A percentile compares a stretch with the other conserved stretches of the same genome.
Evolutionary conservation across 2,797 vertebrate species (phyloP).

Genomic region (Clarias laeviceps): DNA sequence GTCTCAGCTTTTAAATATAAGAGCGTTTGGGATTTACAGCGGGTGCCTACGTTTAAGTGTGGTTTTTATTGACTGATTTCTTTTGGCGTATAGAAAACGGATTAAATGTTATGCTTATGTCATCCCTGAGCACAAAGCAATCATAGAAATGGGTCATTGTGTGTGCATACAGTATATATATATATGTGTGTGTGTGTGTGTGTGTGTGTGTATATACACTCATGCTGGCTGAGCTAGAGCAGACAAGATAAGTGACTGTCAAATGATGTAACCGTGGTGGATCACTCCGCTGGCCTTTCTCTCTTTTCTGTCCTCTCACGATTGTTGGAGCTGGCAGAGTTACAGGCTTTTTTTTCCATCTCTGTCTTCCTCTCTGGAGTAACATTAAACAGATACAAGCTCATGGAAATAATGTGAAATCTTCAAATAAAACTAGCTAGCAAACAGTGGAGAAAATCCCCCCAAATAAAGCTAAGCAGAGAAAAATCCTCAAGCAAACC

Average conservation of each 20-base stretch:
- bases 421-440: neutral
- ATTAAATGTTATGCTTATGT: slow-evolving; percentile 39
- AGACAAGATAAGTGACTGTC: slow-evolving; percentile 69
- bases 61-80: neutral
- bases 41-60: neutral
- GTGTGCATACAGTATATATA: slow-evolving; percentile 25
- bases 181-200: slow-evolving; percentile 20
- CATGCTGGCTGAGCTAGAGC: slow-evolving; percentile 43
- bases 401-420: neutral
- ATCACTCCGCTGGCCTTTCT: slow-evolving; percentile 64
- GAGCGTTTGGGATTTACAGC: neutral
- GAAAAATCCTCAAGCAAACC: neutral
- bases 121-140: slow-evolving; percentile 35
- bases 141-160: slow-evolving; percentile 46
- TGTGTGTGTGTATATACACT: neutral
- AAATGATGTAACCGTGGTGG: slow-evolving; percentile 67
- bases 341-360: slow-evolving; percentile 30
- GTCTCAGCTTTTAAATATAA: neutral
- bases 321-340: slow-evolving; percentile 58
- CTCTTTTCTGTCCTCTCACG: slow-evolving; percentile 50
- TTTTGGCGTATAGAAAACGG: slow-evolving; percentile 27
- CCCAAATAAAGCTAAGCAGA: neutral
- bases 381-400: neutral
- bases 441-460: neutral
- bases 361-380: slow-evolving; percentile 10